Evolutionary conservation across 2,113 vertebrate species (phyloP), one percentile per base, ranked within the genome.

Genomic region (Lipophrys pholis): DNA sequence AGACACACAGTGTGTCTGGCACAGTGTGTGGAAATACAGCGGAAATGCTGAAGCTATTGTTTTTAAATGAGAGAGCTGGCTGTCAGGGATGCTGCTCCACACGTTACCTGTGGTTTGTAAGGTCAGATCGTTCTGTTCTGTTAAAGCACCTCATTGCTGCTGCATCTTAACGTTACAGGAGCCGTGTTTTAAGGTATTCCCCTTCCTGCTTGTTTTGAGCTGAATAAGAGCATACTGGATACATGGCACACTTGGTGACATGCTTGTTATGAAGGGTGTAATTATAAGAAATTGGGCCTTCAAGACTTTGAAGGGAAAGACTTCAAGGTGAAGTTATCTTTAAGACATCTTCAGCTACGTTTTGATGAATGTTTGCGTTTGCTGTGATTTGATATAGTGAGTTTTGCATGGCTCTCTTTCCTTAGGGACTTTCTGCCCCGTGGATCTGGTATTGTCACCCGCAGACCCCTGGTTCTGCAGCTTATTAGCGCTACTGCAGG

Each of bases 341-440:
- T 11, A 70, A 15, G 38, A 15, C 56, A 66, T 48, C 42, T 46
- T 48, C 3, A 53, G 8, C 38, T 15, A 12, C 15, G 53, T 48
- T 73, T 16, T 65, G 39, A 48, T 46, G 9, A 16, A 51, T 57
- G 51, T 78, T 56, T 45, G 36, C 11, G 11, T 54, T 55, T 15
- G 2, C 35, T 61, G 15, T 15, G 43, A 17, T 70, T 76, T 73
- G 38, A 76, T 54, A 1, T 57, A 46, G 54, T 38, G 61, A 43
- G 0, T 50, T 70, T 21, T 77, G 55, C 67, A 61, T 74, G 77
- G 51, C 60, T 81, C 52, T 82, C 40, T 82, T 59, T 77, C 61
- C 64, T 69, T 62, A 94, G 93, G 84, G 93, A 95, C 81, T 95
- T 95, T 80, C 90, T 95, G 83, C 94, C 94, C 43, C 92, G 94